Evolutionary conservation across 2,797 vertebrate genomes (phyloP), one percentile per base, ranked within the genome.

Genomic region (Presbytis comata): DNA sequence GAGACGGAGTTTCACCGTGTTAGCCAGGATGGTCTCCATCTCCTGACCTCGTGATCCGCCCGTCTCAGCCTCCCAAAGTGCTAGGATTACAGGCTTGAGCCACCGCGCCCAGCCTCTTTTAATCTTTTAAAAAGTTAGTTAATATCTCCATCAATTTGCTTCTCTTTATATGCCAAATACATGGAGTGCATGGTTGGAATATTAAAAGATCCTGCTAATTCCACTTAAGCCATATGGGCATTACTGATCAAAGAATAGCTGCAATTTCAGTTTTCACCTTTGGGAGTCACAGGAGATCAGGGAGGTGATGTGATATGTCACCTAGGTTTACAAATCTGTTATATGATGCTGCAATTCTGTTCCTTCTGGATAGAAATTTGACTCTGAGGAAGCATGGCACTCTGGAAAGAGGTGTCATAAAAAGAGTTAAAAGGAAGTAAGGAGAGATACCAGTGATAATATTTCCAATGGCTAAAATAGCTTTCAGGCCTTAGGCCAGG

Each of bases 331-430:
- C 30, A 64, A 70, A 57, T 76, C 75, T 85, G 61, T 28, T 81
- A 75, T 44, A 3, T 46, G 53, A 92, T 70, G 80, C 72, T 61
- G 24, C 21, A 36, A 39, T 85, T 70, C 48, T 83, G 1, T 41
- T 94, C 30, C 59, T 6, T 48, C 80, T 78, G 41, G 61, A 89
- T 46, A 89, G 93, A 96, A 78, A 90, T 84, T 39, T 64, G 87
- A 92, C 72, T 39, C 75, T 19, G 33, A 64, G 22, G 24, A 46
- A 61, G 22, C 53, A 50, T 1, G 36, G 70, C 28, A 24, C 75
- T 78, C 91, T 53, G 26, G 85, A 75, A 16, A 95, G 84, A 50
- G 61, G 39, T 48, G n/a, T 39, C 36, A 81, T 48, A 36, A 41
- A 75, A 93, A 90, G 53, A 21, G 36, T 92, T 79, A 50, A 95